Evolutionary conservation across 1,140 invertebrate genomes (phyloP).

Genomic region (Calephelis nemesis): DNA sequence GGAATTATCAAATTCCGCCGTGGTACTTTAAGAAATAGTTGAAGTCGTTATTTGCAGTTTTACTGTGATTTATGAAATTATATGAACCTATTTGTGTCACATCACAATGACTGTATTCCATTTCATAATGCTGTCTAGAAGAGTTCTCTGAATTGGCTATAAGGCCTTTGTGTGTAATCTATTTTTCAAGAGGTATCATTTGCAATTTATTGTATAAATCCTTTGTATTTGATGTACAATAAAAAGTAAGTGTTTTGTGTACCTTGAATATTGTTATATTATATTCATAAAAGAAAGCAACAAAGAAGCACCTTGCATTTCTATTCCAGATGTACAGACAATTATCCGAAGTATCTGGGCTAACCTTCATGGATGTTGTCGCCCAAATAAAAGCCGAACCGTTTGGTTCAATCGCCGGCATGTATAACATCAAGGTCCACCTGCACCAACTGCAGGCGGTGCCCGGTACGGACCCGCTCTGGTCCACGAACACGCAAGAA

Average conservation of each 20-base stretch:
- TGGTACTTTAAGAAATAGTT: too few species aligned
- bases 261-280: background rate
- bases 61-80: too few species aligned
- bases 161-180: background rate
- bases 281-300: too few species aligned
- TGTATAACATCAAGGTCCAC: slow-evolving; percentile 66
- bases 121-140: too few species aligned
- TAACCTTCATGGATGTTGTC: slow-evolving; percentile 51
- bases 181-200: background rate
- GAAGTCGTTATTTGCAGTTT: too few species aligned
- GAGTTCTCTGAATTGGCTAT: too few species aligned
- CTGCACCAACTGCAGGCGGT: slow-evolving; percentile 46
- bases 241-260: background rate
- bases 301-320: background rate
- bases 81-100: too few species aligned
- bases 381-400: slow-evolving; percentile 62
- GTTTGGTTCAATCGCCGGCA: slow-evolving; percentile 59
- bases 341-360: slow-evolving; percentile 54
- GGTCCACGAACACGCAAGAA: slow-evolving; percentile 50
- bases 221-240: too few species aligned
- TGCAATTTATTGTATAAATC: too few species aligned
- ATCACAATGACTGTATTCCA: too few species aligned
- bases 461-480: slow-evolving; percentile 51
- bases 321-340: slow-evolving; percentile 57
- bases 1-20: too few species aligned